A percentile compares a stretch with the other conserved stretches of the same genome.
These are phyloP conservation scores for Orientallactaga sibirica DNA, from an alignment of 2,797 vertebrate species.

Conservation along the genomic window DNA sequence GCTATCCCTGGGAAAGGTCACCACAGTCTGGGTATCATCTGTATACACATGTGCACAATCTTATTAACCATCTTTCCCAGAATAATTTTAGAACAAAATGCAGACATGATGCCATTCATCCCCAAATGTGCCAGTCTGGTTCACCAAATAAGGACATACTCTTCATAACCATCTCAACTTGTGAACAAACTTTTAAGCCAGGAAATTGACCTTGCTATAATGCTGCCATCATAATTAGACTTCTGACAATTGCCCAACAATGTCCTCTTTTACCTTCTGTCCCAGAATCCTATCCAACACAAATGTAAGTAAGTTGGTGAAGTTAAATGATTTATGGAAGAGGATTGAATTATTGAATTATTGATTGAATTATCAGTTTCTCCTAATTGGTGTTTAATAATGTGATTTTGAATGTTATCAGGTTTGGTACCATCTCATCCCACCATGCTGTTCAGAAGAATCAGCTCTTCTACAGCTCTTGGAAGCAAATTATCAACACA, in stretches of 20 bases:
- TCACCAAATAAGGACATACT: neutral
- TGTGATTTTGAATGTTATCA: conserved; percentile 20
- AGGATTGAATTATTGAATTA: neutral
- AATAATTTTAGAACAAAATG: neutral
- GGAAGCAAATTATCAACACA: conserved; percentile 39
- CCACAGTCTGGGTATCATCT: neutral
- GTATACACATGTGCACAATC: neutral
- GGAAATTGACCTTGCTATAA: neutral
- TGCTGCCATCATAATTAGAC: neutral
- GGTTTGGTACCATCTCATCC: neutral
- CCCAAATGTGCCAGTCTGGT: neutral
- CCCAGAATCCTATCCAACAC: neutral
- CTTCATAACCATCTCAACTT: neutral
- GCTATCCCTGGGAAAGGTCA: neutral
- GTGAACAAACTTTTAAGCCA: neutral
- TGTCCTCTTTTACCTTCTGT: neutral
- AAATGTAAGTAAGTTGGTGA: conserved; percentile 1
- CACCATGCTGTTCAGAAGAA: neutral
- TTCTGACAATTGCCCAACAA: neutral
- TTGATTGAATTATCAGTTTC: neutral
- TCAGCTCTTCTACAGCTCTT: neutral
- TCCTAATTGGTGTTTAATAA: neutral
- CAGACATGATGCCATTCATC: neutral
- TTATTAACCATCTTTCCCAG: neutral
- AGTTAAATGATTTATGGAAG: neutral